Evolutionary conservation across 2,888 invertebrate genomes (phyloP).

Genomic region (Leptopilina myrica): DNA sequence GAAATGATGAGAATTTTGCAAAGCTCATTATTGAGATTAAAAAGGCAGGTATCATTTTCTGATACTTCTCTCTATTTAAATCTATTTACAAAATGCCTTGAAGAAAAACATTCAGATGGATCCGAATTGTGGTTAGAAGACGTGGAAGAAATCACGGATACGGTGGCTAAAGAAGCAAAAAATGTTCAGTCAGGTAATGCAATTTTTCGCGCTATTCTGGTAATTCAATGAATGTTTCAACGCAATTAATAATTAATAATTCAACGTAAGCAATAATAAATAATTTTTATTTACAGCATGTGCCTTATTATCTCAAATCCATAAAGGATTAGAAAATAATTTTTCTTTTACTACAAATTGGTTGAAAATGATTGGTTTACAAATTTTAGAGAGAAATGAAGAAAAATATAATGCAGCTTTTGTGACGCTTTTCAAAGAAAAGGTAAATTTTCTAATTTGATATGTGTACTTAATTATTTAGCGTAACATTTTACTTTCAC

Average conservation of each 20-base stretch:
- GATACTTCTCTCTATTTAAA: conserved; percentile 79
- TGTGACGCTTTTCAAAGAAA: conserved; percentile 51
- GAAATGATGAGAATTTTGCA: conserved; percentile 78
- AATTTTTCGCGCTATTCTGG: no score
- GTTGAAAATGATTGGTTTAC: conserved; percentile 60
- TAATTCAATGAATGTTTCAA: no score
- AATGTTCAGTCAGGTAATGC: conserved; percentile 77
- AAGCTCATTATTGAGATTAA: conserved; percentile 77
- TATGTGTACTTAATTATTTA: no score
- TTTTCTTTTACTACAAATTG: conserved; percentile 60
- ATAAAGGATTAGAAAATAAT: conserved; percentile 60
- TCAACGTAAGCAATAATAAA: no score
- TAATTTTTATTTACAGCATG: conserved; percentile 62
- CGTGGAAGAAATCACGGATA: conserved; percentile 77
- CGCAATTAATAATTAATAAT: no score
- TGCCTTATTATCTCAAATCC: conserved; percentile 64
- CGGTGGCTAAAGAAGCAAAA: conserved; percentile 77
- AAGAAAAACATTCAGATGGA: conserved; percentile 77
- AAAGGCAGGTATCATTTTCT: conserved; percentile 76
- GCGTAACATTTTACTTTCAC: neutral
- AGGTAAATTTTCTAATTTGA: conserved; percentile 47
- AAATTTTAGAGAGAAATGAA: conserved; percentile 59
- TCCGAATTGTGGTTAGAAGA: conserved; percentile 82
- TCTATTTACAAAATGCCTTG: conserved; percentile 78
- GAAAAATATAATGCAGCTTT: conserved; percentile 62